Percentiles rank a stretch among this genome's conserved stretches.
phyloP scores from a whole-genome alignment of 92 coral and sea anemone genomes.

The Phenganax marumi region DNA sequence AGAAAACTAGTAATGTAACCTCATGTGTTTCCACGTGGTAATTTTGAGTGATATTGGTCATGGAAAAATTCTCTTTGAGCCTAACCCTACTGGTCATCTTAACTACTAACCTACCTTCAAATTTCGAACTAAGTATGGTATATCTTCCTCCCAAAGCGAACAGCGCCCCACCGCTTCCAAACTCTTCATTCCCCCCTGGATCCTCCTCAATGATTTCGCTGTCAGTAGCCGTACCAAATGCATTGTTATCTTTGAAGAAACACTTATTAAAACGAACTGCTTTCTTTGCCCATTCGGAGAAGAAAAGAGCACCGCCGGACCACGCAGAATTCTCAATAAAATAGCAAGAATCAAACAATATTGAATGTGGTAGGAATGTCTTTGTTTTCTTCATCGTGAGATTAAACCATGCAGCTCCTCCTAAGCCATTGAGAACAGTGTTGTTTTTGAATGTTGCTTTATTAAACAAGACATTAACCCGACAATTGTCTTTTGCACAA shows the following conservation, averaged over 20 bases:
- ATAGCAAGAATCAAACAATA: not conserved
- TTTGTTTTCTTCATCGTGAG: not conserved
- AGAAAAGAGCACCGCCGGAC: constrained; percentile 27
- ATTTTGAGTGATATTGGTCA: too few relatives aligned
- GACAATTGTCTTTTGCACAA: not conserved
- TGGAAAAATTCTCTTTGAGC: too few relatives aligned
- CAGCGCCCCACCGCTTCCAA: too few relatives aligned
- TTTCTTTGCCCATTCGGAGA: constrained; percentile 3
- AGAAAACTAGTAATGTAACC: too few relatives aligned
- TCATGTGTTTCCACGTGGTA: too few relatives aligned
- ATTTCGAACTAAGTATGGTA: too few relatives aligned
- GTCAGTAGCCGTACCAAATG: not conserved
- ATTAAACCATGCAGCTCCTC: constrained; percentile 26
- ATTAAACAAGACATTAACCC: not conserved
- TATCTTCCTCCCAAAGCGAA: too few relatives aligned
- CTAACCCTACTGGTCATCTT: too few relatives aligned
- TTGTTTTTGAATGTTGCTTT: constrained; percentile 11
- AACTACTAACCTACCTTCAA: too few relatives aligned
- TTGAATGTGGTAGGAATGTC: not conserved
- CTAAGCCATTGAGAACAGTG: not conserved
- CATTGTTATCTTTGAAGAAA: constrained; percentile 12
- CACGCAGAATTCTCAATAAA: constrained; percentile 13
- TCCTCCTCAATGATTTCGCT: too few relatives aligned
- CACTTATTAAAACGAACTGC: constrained; percentile 1
- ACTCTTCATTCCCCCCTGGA: not conserved